Base-by-base conservation (phyloP, 2,888 invertebrate species). In the Bellardia bayeri region DNA sequence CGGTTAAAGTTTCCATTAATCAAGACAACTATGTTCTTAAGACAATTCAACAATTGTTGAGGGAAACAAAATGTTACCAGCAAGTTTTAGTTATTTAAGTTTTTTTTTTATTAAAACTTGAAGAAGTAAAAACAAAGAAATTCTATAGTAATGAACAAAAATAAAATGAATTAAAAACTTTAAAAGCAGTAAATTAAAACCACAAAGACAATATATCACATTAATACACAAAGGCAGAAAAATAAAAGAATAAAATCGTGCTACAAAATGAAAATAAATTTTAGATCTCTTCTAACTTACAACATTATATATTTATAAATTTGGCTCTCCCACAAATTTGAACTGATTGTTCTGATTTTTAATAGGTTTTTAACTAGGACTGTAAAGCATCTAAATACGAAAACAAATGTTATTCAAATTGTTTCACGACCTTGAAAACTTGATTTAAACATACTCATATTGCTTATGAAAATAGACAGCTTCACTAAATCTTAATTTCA, bases 1-100 rank as follows among this genome's bases (percentile, higher is more conserved):
- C 49, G 51, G 78, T 33, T 84, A 61, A 82, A 85, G 76, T 79
- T 82, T 54, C 13, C 72, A 74, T 81, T 78, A 87, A 84, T 82
- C 78, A 84, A 87, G 51, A 64, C 49, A 72, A 74, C 37, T 40
- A 45, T 76, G 30, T 14, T 61, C 54, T 7, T 0, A 40, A 54
- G 40, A 72, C 37, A 79, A 79, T 74, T 79, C 37, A 71, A 71
- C 63, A 75, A 66, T 83, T 83, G 69, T 63, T 75, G 33, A 54
- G 37, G 23, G 45, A 66, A 66, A 37, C 37, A 78, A 54, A 56
- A 5, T 42, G 42, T 45, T 45, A 49, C 54, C 58, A 71, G 8
- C 13, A 61, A 42, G 76, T 56, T 71, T 56, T 49, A 49, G 16
- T 71, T 76, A 56, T 64, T 40, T 37, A 72, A 49, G 33, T 5